Conservation (phyloP, 2,888 invertebrate species). For the Cactoblastis cactorum region DNA sequence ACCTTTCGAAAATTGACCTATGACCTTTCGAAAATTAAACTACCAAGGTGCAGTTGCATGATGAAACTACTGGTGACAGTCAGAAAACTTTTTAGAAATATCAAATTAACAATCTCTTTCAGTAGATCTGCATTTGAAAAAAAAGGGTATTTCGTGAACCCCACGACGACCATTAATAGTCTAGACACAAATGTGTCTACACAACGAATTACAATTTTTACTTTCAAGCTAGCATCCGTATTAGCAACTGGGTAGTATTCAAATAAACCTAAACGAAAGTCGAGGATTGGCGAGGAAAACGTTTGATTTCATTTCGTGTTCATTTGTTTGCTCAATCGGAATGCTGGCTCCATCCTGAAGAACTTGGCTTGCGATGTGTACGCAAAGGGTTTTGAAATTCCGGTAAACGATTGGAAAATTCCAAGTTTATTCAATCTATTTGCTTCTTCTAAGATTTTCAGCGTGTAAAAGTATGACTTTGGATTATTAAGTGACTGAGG, state of each 20-base stretch:
- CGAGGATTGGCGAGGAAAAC: constrained; percentile 8
- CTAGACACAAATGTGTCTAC: too few relatives aligned
- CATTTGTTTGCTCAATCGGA: not conserved
- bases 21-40: too few relatives aligned
- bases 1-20: too few relatives aligned
- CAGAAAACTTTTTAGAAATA: too few relatives aligned
- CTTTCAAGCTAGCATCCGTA: not conserved
- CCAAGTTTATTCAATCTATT: not conserved
- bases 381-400: not conserved
- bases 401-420: constrained; percentile 1
- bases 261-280: not conserved
- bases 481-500: too few relatives aligned
- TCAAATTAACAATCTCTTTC: too few relatives aligned
- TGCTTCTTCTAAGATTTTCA: not conserved
- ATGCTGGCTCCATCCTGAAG: not conserved
- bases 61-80: too few relatives aligned
- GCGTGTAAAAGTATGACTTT: not conserved
- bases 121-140: too few relatives aligned
- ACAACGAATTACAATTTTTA: not conserved
- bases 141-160: too few relatives aligned
- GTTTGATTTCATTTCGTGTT: constrained; percentile 18
- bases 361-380: not conserved
- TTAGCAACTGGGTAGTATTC: too few relatives aligned
- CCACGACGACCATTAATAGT: too few relatives aligned
- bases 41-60: too few relatives aligned